Evolutionary conservation across 2,888 invertebrate genomes (phyloP), one percentile per base, ranked within the genome.

Genomic region (Pomacea canaliculata): DNA sequence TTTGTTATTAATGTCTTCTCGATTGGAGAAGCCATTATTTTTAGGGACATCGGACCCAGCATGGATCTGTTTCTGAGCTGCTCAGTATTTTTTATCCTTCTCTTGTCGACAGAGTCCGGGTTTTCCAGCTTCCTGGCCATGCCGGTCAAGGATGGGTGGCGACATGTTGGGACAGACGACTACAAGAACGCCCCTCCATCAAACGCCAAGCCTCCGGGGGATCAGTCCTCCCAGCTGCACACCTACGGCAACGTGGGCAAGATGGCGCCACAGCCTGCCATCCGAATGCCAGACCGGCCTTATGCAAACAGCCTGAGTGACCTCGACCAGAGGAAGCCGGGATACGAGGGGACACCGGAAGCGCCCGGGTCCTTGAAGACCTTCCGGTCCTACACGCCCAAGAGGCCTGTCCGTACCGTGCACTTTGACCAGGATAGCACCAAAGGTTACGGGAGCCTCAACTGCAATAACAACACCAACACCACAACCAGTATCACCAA

Each of bases 121-220:
- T 74, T 74, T 68, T 68, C 74, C 69, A 74, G 74, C 37, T 74
- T 74, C 59, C 62, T 74, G 69, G 74, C 74, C 68, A 74, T 74
- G 74, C 74, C 74, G 2, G 23, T 62, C 56, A 74, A 74, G 27
- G 74, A 74, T 51, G 74, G 74, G 4, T 74, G 74, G 74, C 59
- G 74, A 5, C 74, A 74, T 59, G 74, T 74, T 27, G 74, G 69
- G 0, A 69, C 48, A 49, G 56, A 60, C 12, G 74, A 74, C 27
- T 68, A 74, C 69, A 60, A 49, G 46, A 51, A 46, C 37, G 48
- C 46, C 12, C 18, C 74, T 7, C 12, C 37, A n/a, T 37, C 27
- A 23, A 60, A 5, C 16, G 48, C 48, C 62, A 56, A 23, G 19
- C 13, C 23, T 59, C 9, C 70, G 19, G 46, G 66, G 18, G 56